Conservation (phyloP, 2,888 invertebrate genomes). For the Leucophora obtusa region DNA sequence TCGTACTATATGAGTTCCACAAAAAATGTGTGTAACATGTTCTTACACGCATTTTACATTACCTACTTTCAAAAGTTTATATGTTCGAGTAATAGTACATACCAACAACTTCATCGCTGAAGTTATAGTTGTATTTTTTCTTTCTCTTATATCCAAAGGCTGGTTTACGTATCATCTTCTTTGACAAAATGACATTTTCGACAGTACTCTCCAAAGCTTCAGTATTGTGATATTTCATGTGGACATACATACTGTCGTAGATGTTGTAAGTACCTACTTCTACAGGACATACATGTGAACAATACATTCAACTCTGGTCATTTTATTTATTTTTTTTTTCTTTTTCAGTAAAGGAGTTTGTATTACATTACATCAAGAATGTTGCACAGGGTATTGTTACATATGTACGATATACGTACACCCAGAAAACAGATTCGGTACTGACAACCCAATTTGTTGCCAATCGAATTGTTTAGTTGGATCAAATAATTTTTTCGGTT, state of each 20-base stretch:
- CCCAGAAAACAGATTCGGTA: no score
- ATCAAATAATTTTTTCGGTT: no score
- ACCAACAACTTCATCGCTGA: not conserved
- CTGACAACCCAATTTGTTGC: no score
- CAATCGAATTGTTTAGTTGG: no score
- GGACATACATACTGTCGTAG: not conserved
- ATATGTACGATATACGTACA: no score
- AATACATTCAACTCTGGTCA: not conserved
- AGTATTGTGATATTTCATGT: constrained; percentile 22
- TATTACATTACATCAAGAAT: not conserved
- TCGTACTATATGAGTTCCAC: not conserved
- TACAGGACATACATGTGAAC: not conserved
- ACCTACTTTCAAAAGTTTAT: constrained; percentile 1
- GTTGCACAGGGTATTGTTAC: no score
- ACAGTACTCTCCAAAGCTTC: constrained; percentile 40
- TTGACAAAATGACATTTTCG: constrained; percentile 62
- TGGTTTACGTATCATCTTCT: constrained; percentile 46
- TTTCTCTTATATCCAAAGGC: not conserved
- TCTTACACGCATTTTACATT: constrained; percentile 6
- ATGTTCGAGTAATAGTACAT: not conserved
- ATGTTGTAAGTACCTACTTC: not conserved
- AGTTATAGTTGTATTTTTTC: not conserved
- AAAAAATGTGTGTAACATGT: not conserved
- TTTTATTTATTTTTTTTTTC: no score
- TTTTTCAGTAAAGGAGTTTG: not conserved